Percentiles rank a stretch among this genome's conserved stretches.
Evolutionary conservation across 2,113 vertebrate species (phyloP).

Genomic region (Lepus europaeus): DNA sequence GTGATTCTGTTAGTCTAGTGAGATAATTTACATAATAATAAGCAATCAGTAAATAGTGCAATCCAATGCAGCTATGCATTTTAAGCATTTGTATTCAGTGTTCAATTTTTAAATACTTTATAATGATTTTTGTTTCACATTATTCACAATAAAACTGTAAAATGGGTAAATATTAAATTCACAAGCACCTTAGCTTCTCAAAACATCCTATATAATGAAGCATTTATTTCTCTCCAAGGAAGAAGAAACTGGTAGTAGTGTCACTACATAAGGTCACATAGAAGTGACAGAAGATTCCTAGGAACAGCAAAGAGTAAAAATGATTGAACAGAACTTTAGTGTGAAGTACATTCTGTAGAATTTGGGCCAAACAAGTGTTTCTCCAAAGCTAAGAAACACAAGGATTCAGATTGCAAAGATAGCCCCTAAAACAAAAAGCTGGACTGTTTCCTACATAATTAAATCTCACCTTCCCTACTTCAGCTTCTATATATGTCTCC

Average conservation of each 20-base stretch:
- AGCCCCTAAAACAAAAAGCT: neutral
- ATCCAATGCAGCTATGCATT: slow-evolving; percentile 44
- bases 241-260: neutral
- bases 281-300: neutral
- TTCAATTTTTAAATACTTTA: slow-evolving; percentile 52
- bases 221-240: slow-evolving; percentile 9
- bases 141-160: slow-evolving; percentile 62
- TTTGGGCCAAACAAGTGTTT: neutral
- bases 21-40: slow-evolving; percentile 72
- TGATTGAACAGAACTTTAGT: neutral
- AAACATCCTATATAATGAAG: slow-evolving; percentile 43
- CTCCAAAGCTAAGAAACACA: neutral
- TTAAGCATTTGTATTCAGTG: slow-evolving; percentile 36
- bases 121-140: slow-evolving; percentile 59
- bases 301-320: neutral
- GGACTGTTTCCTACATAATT: neutral
- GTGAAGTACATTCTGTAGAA: neutral
- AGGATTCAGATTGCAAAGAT: neutral
- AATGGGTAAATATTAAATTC: slow-evolving; percentile 60
- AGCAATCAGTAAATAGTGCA: slow-evolving; percentile 34
- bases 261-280: slow-evolving; percentile 24
- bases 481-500: neutral
- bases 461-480: neutral
- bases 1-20: slow-evolving; percentile 11
- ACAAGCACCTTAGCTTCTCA: slow-evolving; percentile 27